Percentiles rank a stretch among this genome's conserved stretches.
These are phyloP conservation scores for Poecilia gillii DNA, from an alignment of 2,797 vertebrate species.

Conservation along the genomic window DNA sequence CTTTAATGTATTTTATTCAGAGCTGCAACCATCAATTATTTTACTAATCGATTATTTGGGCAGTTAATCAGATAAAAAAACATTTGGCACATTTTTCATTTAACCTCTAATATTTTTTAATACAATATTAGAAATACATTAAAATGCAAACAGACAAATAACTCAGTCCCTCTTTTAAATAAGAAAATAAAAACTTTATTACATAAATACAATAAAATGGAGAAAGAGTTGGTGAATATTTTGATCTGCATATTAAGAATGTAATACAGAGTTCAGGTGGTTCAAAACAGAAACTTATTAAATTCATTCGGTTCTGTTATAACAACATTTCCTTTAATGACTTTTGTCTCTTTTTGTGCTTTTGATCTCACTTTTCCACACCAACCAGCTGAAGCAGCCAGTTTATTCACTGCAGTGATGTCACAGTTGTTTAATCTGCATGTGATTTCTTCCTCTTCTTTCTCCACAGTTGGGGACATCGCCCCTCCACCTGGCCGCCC, in stretches of 20 bases:
- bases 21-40: neutral
- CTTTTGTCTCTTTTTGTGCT: neutral
- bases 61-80: no score
- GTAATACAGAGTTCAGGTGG: neutral
- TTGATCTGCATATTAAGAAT: neutral
- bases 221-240: neutral
- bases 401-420: neutral
- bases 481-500: conserved; percentile 91
- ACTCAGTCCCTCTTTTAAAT: no score
- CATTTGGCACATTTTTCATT: no score
- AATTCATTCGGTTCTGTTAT: neutral
- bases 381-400: neutral
- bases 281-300: no score
- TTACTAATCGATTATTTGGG: neutral
- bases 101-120: no score
- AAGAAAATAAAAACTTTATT: no score
- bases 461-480: conserved; percentile 88
- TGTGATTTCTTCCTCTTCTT: neutral
- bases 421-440: neutral
- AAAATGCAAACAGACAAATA: no score
- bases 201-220: neutral
- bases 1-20: neutral
- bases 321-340: neutral
- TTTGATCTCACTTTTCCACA: neutral
- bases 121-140: no score